phyloP scores from a whole-genome alignment of 1,140 invertebrate genomes.

The Habropoda laboriosa region DNA sequence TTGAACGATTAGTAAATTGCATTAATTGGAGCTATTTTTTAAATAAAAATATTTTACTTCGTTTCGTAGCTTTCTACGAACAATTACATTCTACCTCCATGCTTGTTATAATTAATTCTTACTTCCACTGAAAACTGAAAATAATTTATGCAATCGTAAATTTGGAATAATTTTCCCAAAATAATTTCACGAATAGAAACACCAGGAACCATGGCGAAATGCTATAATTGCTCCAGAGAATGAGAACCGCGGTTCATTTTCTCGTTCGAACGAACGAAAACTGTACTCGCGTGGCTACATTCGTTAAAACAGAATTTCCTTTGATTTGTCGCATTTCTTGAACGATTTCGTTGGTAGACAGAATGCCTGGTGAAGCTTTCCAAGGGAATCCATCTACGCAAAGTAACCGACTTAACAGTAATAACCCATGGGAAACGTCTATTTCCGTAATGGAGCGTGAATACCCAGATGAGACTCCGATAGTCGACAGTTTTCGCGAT shows the following conservation, averaged over 20 bases:
- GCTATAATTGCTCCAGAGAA: neutral
- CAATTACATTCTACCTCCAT: too few species aligned
- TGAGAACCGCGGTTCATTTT: neutral
- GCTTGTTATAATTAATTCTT: too few species aligned
- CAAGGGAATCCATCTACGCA: neutral
- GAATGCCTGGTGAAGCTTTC: neutral
- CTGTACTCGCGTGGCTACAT: neutral
- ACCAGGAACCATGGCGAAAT: neutral
- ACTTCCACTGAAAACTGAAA: too few species aligned
- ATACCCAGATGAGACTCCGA: neutral
- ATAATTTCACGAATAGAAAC: neutral
- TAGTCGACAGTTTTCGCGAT: constrained; percentile 14
- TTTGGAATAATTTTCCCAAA: neutral
- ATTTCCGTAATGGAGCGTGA: constrained; percentile 34
- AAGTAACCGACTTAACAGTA: constrained; percentile 14
- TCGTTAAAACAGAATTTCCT: neutral
- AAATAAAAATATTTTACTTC: too few species aligned
- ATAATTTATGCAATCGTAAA: neutral
- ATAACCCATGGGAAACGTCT: constrained; percentile 11
- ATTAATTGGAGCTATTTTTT: too few species aligned
- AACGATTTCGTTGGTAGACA: neutral
- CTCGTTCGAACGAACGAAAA: neutral
- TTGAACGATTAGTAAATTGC: too few species aligned
- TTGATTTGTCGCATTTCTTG: neutral
- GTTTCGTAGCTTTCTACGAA: too few species aligned